Conservation (phyloP, 2,888 invertebrate genomes). For the Dioctria rufipes region DNA sequence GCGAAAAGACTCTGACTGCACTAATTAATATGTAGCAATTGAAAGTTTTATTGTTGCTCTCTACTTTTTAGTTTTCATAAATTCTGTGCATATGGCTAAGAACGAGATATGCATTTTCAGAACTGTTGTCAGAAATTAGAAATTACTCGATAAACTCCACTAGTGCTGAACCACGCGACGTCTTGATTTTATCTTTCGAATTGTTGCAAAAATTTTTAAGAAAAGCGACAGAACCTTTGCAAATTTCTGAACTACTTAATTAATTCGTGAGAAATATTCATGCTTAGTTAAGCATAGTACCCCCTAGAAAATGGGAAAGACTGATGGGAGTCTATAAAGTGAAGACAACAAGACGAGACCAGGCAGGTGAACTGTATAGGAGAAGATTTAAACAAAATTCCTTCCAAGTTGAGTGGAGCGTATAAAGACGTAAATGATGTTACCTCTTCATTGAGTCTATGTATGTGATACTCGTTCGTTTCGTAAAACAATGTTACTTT, state of each 20-base stretch:
- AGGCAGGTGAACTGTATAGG: no score
- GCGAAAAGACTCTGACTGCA: no score
- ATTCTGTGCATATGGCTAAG: no score
- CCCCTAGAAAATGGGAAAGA: background rate
- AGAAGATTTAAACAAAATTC: background rate
- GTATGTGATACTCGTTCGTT: background rate
- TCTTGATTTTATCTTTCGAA: background rate
- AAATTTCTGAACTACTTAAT: conserved; percentile 11
- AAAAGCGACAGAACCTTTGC: background rate
- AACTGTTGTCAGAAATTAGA: no score
- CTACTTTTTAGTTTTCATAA: no score
- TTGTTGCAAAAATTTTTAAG: background rate
- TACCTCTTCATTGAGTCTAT: background rate
- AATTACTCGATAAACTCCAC: background rate
- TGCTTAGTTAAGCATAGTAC: conserved; percentile 49
- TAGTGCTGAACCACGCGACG: background rate
- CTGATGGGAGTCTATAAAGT: background rate
- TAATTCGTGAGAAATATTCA: conserved; percentile 56
- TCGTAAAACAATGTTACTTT: background rate
- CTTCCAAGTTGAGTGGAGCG: background rate
- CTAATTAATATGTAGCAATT: no score
- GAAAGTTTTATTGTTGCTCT: no score
- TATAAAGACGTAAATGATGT: background rate
- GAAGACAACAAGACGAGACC: background rate
- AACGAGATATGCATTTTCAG: no score